Percentiles rank a stretch among this genome's conserved stretches.
Conservation (phyloP, 2,113 vertebrate genomes). For the Argyrosomus japonicus region DNA sequence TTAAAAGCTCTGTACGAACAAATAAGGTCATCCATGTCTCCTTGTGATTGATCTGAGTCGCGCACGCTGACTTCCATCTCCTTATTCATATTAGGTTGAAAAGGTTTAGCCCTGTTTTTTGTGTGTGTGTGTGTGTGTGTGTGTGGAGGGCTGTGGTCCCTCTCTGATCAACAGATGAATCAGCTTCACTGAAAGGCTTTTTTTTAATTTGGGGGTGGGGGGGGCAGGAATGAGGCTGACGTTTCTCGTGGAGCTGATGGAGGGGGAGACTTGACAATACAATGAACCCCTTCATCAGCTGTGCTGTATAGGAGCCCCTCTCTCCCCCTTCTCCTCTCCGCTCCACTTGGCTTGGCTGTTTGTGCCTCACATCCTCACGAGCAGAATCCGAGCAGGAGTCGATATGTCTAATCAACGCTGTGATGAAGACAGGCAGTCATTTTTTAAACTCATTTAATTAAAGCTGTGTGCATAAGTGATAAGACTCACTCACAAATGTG, state of each 20-base stretch:
- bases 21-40: neutral
- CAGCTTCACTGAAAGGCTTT: constrained; percentile 45
- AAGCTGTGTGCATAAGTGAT: neutral
- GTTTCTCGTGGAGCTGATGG: constrained; percentile 19
- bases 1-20: neutral
- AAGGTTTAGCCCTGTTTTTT: neutral
- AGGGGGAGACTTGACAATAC: constrained; percentile 43
- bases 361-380: constrained; percentile 20
- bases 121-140: too few relatives aligned
- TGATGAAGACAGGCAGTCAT: constrained; percentile 15
- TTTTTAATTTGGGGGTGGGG: too few relatives aligned
- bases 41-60: neutral
- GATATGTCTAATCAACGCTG: constrained; percentile 16
- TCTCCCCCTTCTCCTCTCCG: constrained; percentile 14
- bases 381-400: constrained; percentile 18
- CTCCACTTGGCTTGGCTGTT: constrained; percentile 49
- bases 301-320: constrained; percentile 55
- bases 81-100: neutral
- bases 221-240: constrained; percentile 25
- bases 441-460: constrained; percentile 14
- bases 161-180: constrained; percentile 72
- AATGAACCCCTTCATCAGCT: constrained; percentile 75
- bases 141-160: constrained; percentile 8
- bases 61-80: constrained; percentile 37
- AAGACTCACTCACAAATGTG: neutral